Evolutionary conservation across 2,797 vertebrate species (phyloP), one percentile per base, ranked within the genome.

Genomic region (Silurus aristotelis): DNA sequence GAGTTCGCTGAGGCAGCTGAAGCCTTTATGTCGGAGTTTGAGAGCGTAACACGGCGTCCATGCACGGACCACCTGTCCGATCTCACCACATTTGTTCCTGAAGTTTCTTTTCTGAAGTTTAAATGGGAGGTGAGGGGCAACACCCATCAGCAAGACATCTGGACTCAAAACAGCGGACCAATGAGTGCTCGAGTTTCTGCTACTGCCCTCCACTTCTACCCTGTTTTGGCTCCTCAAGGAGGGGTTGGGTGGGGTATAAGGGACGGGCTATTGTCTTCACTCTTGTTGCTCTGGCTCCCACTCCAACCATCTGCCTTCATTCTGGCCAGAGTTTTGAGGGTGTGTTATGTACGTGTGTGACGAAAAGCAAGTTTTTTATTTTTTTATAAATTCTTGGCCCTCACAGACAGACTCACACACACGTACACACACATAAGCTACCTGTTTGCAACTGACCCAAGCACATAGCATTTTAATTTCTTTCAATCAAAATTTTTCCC

Each of bases 261-360:
- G 63, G 46, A 70, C 9, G n/a, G 76, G 89, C 93, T 92, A 93
- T 95, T 95, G 94, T 95, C 93, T 92, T 86, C 91, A 89, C 90
- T 91, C 79, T 91, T 89, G 90, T 92, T 88, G 91, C 86, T 90
- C 91, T 94, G 94, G 94, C 94, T 92, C 84, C 31, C 64, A 89
- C 92, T 93, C 92, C 91, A 92, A 93, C 95, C 95, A 95, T 95
- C 95, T 96, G 95, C 93, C 93, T 93, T 72, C 48, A 13, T 75
- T 78, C 60, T 63, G 77, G 46, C 66, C 27, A 13, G 27, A 6
- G 60, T 43, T 31, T 67, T 77, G 83, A 58, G 80, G 77, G 60
- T 61, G 73, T 83, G 71, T 82, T 46, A 38, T 70, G 31, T 83
- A 9, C 19, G 6, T 80, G 72, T n/a, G 46, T 90, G 88, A 48